Conservation (phyloP, 2,888 invertebrate genomes). For the Luperina nickerlii region DNA sequence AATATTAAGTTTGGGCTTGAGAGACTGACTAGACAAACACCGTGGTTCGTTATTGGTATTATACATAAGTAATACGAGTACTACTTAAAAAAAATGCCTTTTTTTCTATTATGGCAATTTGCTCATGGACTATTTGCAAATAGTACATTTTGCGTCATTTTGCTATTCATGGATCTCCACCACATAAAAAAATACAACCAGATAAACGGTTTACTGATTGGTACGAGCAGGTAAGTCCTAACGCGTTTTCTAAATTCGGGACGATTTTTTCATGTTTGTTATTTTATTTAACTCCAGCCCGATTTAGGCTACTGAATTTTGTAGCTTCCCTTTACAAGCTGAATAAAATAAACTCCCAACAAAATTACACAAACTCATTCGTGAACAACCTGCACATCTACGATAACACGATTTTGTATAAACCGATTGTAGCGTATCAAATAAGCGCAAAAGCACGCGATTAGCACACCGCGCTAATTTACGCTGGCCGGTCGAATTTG, state of each 20-base stretch:
- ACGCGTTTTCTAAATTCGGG: neutral
- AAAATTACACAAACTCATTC: constrained; percentile 33
- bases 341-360: constrained; percentile 16
- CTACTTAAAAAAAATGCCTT: neutral
- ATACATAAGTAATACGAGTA: too few relatives aligned
- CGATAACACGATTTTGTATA: constrained; percentile 67
- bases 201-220: neutral
- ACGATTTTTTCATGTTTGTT: neutral
- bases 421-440: constrained; percentile 65
- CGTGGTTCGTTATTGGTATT: neutral
- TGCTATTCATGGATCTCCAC: neutral
- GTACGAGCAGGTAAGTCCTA: neutral
- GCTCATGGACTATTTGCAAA: neutral
- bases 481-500: constrained; percentile 80
- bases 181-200: neutral
- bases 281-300: neutral
- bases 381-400: constrained; percentile 58
- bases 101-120: neutral
- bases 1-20: neutral
- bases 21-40: neutral
- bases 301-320: neutral
- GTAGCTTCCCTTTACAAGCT: neutral
- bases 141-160: neutral
- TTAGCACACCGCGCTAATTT: constrained; percentile 72
- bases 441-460: constrained; percentile 64